Evolutionary conservation across 2,113 vertebrate species (phyloP), one percentile per base, ranked within the genome.

Genomic region (Xiphophorus hellerii): DNA sequence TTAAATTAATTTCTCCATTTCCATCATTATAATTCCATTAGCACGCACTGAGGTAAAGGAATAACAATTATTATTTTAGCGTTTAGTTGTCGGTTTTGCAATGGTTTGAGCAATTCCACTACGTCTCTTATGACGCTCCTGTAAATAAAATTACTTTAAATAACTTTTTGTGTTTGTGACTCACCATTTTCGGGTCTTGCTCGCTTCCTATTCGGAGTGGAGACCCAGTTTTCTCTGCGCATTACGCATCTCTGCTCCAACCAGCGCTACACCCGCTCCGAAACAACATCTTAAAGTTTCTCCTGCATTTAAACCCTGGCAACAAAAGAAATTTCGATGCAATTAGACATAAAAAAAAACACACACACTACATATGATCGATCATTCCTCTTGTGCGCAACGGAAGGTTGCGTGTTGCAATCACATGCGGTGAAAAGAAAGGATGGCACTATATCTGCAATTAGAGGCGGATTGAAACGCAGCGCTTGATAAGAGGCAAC

Each of bases 231-330:
- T 58, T 74, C 82, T 81, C 76, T 84, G 89, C 81, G 76, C 90
- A 84, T 93, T 90, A 91, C 90, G 89, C 92, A 92, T 92, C 88
- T 78, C 87, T 87, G 86, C 88, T 83, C 85, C 89, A 87, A 71
- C 88, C 84, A 83, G 83, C 83, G 86, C 88, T 94, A 96, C 92
- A 96, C 95, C 95, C 94, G 93, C 87, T 94, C 93, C 95, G 93
- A 95, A 96, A 96, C 95, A 96, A 94, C 95, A 93, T 94, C 93
- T 93, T 94, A 94, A 94, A 94, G 94, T 95, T 95, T 95, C 95
- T 95, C 94, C 94, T 95, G 95, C 96, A 97, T 98, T 96, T 97
- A 97, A 96, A 96, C 93, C 95, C 95, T 96, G 84, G 92, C 94
- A 92, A 96, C 95, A 96, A 90, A 93, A 88, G 83, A 89, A 22